Evolutionary conservation across 92 coral and sea anemone species (phyloP), one percentile per base, ranked within the genome.

Genomic region (Palythoa caribaeorum): DNA sequence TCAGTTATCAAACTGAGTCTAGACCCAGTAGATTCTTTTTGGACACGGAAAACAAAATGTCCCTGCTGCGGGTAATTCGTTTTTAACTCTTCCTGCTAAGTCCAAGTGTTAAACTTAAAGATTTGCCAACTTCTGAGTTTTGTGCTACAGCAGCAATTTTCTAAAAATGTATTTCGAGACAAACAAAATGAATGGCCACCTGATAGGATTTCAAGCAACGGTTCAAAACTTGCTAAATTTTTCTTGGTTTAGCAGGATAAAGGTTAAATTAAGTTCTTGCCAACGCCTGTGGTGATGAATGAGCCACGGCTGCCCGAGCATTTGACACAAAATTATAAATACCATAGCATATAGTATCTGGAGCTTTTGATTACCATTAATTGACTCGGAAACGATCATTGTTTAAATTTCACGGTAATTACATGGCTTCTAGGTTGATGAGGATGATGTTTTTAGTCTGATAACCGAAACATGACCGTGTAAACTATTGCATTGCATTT

Each of bases 1-100:
- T 57, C 19, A 63, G 51, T 39, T 53, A 38, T 78, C 83, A 78
- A 55, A 78, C 83, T 78, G 83, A 16, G 83, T 16, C 54, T 78
- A 3, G 40, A 17, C 80, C 38, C 63, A n/a, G 65, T 47, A 76
- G 20, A n/a, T 7, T 48, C 59, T 78, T 78, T 12, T 39, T 50
- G 21, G 83, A 36, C 83, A 78, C 48, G 69, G 15, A 78, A 78
- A 54, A 78, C 83, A 78, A 55, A 16, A 38, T 78, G 55, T 54
- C 71, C 15, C 69, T 57, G 37, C 69, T 21, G 78, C 78, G 39
- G 63, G 40, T 51, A 51, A 76, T 78, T 54, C 59, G 48, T 15
- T 78, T 78, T 55, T 78, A 28, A 28, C 28, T 28, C 28, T 28
- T 28, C 28, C 28, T 28, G 28, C 28, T 28, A 28, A 28, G 28